Base-by-base conservation (phyloP, 2,113 vertebrate genomes). In the Murina feae region DNA sequence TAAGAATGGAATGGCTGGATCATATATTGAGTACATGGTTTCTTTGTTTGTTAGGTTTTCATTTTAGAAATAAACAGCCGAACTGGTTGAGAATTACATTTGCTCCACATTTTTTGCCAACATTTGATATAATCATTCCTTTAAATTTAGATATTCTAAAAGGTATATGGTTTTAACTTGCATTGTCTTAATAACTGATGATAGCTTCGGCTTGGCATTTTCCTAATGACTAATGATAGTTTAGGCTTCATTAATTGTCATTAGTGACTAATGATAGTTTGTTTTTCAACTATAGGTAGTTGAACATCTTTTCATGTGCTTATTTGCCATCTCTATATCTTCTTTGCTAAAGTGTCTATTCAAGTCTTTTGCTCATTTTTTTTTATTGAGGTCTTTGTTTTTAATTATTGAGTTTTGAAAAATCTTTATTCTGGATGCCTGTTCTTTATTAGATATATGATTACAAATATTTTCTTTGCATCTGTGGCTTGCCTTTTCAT, bases 181-280 rank as follows among this genome's bases (percentile, higher is more conserved):
- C 9, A 32, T 89, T 80, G 68, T 49, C 71, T 47, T 44, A 66
- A 76, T 85, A 63, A 76, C 58, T 85, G 49, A 44, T 55, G 82
- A 44, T 42, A 68, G 72, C 44, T 42, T 68, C 68, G 30, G 60
- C 20, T 83, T 51, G 66, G 71, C 35, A 85, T 85, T 68, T 82
- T 80, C 75, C 66, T 81, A 65, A 49, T 53, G 66, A 74, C 42
- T 81, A 74, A 53, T 88, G 44, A 71, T 74, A 39, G 35, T 51
- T 88, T 51, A 74, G 76, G 68, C 44, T 80, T 81, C 82, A 58
- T 91, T 91, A 86, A 91, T 94, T 94, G 81, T 66, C 66, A 74
- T 91, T 81, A 91, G 89, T 75, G 37, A 86, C 28, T 91, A 94
- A 68, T 81, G 47, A 68, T 66, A 32, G 23, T 80, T 91, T 94